Percentiles rank a stretch among this genome's conserved stretches.
Conservation (phyloP, 2,888 invertebrate species). For the Cheilosia scutellata region DNA sequence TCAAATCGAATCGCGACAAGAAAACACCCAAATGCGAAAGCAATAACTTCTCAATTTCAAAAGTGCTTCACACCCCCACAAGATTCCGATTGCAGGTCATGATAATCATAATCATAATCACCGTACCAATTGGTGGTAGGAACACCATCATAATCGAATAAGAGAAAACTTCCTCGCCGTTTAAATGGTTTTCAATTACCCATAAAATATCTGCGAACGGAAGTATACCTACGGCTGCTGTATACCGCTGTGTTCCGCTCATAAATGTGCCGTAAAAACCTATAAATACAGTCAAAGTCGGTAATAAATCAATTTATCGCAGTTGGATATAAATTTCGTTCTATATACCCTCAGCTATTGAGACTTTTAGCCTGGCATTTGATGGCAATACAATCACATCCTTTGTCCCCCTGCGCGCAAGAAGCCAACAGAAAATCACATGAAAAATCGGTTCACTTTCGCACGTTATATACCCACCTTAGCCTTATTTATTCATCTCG, state of each 20-base stretch:
- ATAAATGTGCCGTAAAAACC: slow-evolving; percentile 49
- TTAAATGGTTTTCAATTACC: slow-evolving; percentile 65
- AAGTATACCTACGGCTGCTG: slow-evolving; percentile 19
- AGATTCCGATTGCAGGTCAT: background rate
- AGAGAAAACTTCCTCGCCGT: slow-evolving; percentile 3
- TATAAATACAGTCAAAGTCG: slow-evolving; percentile 51
- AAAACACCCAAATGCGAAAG: slow-evolving; percentile 29
- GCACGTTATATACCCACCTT: slow-evolving; percentile 32
- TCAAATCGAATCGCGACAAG: background rate
- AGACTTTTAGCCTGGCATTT: slow-evolving; percentile 35
- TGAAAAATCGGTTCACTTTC: slow-evolving; percentile 53
- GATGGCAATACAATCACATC: slow-evolving; percentile 46
- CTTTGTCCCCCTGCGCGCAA: background rate
- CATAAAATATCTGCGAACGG: slow-evolving; percentile 50
- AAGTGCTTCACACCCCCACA: background rate
- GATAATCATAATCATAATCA: slow-evolving; percentile 6
- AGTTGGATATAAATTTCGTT: slow-evolving; percentile 65
- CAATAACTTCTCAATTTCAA: slow-evolving; percentile 24
- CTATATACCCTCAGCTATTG: slow-evolving; percentile 35
- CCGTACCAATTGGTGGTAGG: background rate
- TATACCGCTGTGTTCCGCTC: slow-evolving; percentile 23
- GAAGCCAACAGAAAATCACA: slow-evolving; percentile 12
- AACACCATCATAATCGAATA: slow-evolving; percentile 24
- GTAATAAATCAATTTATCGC: slow-evolving; percentile 66
- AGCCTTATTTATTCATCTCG: slow-evolving; percentile 49